Evolutionary conservation across 2,797 vertebrate species (phyloP), one percentile per base, ranked within the genome.

Genomic region (Heterohyrax brucei): DNA sequence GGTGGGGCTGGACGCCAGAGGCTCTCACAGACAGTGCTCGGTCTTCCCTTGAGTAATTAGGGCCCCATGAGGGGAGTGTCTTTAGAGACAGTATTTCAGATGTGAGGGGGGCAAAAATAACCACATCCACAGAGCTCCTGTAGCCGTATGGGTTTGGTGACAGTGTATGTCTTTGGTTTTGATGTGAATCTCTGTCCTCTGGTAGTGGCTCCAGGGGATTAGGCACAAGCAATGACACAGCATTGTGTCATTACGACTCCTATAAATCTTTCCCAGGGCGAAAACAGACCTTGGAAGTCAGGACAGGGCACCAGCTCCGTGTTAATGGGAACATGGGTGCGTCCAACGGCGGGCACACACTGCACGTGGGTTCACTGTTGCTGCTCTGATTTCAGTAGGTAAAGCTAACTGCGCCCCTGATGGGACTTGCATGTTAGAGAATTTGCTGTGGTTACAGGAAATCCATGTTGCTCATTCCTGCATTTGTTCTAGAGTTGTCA

Each of bases 121-220:
- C 39, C 62, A 66, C 62, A 73, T 68, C 50, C 4, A 6, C 30
- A 39, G 79, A 70, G 46, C 94, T 33, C 3, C 83, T 13, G 61
- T 61, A 28, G 82, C 16, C 2, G 1, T 50, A 19, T 85, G 78
- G 12, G 50, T 91, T 70, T 18, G 86, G 66, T 89, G 61, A 89
- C 72, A 66, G 83, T 95, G 84, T 96, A 87, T 81, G 72, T 93
- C 77, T 77, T 75, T 87, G 92, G 56, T 85, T 97, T 95, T 81
- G 82, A 80, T 89, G 77, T 84, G 62, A 87, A 66, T 88, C 83
- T 75, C 46, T 90, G 14, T 30, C 62, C 39, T 81, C 64, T 59
- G n/a, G 76, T 84, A 30, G 30, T 90, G 39, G 68, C 93, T 85
- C 72, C 72, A 81, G 77, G 81, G 72, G 46, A 91, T 77, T 76